Base-by-base conservation (phyloP, 1,140 invertebrate species). In the Micrasema minimum region DNA sequence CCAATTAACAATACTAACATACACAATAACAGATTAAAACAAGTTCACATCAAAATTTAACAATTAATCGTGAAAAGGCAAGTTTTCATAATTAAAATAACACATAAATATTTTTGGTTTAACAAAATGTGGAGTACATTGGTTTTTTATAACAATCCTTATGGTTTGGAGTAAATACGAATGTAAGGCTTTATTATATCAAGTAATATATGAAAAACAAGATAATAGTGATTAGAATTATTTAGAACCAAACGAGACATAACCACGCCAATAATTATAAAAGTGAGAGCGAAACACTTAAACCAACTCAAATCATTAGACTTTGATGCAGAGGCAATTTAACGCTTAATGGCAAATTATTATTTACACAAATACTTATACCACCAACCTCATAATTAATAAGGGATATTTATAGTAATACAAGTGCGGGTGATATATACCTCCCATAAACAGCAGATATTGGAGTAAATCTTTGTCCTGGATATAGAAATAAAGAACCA, bases 71-170 rank as follows among this genome's bases (percentile, higher is more conserved):
- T n/a, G n/a, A 45, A 45, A 45, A 62, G 45, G 38, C 59, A 62
- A 62, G 55, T 59, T 59, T 59, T 12, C 38, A n/a, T n/a, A n/a
- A n/a, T 59, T 59, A 45, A 62, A 62, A 62, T 62, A 62, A 45
- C 59, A 62, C 41, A 38, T 45, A 45, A 62, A 62, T 62, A 62
- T 62, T 62, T 62, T 62, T 62, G 59, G 59, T 62, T 62, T 62
- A 18, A 20, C 41, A 23, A 59, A 38, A n/a, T n/a, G n/a, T n/a
- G n/a, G n/a, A 59, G 55, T 59, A 53, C 23, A 59, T 11, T 18
- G 14, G 16, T 18, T 18, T 38, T 59, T 38, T 38, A 16, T 59
- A 59, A 59, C 37, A 59, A n/a, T n/a, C 4, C 55, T 59, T 59
- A 59, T 11, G 14, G 31, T 59, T 20, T 16, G 37, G 37, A n/a